A percentile compares a stretch with the other conserved stretches of the same genome.
These are phyloP conservation scores for Maconellicoccus hirsutus DNA, from an alignment of 1,140 invertebrate species.

Conservation along the genomic window DNA sequence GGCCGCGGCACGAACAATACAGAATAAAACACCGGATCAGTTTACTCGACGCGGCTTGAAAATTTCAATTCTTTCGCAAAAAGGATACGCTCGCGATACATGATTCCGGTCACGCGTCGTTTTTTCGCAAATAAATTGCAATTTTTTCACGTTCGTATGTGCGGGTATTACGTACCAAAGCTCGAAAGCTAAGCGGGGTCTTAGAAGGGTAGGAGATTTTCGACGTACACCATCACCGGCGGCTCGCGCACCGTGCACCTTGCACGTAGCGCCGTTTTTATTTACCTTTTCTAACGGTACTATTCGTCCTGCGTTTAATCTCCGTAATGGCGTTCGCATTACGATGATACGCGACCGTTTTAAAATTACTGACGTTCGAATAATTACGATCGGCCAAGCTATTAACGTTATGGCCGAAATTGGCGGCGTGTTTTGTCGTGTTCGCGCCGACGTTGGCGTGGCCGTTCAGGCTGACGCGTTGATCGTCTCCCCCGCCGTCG, in stretches of 20 bases:
- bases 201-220: too few relatives aligned
- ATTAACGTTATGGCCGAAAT: background rate
- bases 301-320: background rate
- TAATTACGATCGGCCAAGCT: background rate
- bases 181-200: too few relatives aligned
- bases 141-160: too few relatives aligned
- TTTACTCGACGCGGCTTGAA: too few relatives aligned
- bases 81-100: too few relatives aligned
- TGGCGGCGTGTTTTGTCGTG: constrained; percentile 18
- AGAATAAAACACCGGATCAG: too few relatives aligned
- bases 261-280: background rate
- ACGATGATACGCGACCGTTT: background rate
- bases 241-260: background rate
- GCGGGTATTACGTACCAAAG: too few relatives aligned
- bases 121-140: too few relatives aligned
- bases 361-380: background rate
- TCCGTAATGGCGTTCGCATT: background rate
- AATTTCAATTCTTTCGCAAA: too few relatives aligned
- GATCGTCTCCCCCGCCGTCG: constrained; percentile 15
- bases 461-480: background rate
- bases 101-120: too few relatives aligned
- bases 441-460: constrained; percentile 25
- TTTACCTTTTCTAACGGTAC: background rate
- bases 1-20: too few relatives aligned
- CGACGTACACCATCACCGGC: background rate